Conservation (phyloP, 2,888 invertebrate genomes). For the Pedicia rivosa region DNA sequence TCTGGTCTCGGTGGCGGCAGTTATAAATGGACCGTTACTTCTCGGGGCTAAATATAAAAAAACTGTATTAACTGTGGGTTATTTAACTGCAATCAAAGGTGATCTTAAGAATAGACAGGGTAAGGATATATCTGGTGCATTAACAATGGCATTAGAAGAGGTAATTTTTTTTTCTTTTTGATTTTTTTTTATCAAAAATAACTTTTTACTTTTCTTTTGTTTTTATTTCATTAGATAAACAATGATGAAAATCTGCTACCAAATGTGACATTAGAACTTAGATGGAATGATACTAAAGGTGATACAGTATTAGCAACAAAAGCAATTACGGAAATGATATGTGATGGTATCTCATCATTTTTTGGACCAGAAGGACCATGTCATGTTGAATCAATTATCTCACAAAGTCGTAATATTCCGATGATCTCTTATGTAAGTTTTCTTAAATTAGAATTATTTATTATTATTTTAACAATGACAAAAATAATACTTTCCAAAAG, state of each 20-base stretch:
- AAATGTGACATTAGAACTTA: conserved; percentile 51
- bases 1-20: conserved; percentile 47
- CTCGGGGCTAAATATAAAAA: conserved; percentile 31
- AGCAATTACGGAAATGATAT: conserved; percentile 80
- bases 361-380: conserved; percentile 93
- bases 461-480: too few relatives aligned
- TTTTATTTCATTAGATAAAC: conserved; percentile 43
- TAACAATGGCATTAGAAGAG: conserved; percentile 75
- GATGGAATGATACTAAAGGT: conserved; percentile 74
- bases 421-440: conserved; percentile 93
- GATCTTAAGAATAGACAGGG: conserved; percentile 66
- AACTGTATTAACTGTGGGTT: conserved; percentile 59
- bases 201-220: too few relatives aligned
- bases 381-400: conserved; percentile 85
- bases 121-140: conserved; percentile 76
- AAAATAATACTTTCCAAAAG: too few relatives aligned
- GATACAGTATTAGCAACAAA: conserved; percentile 71
- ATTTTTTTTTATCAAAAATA: too few relatives aligned
- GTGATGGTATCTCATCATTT: conserved; percentile 76
- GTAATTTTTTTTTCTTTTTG: too few relatives aligned
- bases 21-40: conserved; percentile 31
- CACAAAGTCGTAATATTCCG: conserved; percentile 85
- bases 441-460: too few relatives aligned
- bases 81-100: conserved; percentile 69
- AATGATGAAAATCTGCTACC: conserved; percentile 49